Conservation (phyloP, 2,113 vertebrate species). For the Nanorana parkeri region DNA sequence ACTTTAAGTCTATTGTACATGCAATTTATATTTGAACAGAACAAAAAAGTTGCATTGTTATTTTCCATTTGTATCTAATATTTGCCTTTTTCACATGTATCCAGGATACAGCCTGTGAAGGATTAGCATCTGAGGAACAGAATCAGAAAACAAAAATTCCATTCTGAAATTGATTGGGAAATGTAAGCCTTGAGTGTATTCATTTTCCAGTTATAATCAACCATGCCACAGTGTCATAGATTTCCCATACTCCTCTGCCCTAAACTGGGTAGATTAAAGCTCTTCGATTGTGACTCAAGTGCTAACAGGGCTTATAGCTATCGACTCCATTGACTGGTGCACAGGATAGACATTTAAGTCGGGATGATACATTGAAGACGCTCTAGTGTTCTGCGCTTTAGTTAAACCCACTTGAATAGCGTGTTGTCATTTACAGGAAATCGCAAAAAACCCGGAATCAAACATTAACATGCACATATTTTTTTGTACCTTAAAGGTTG, state of each 20-base stretch:
- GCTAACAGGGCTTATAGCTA: conserved; percentile 36
- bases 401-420: too few species aligned
- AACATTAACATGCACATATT: too few species aligned
- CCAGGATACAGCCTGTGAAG: conserved; percentile 11
- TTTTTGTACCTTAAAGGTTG: too few species aligned
- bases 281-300: conserved; percentile 35
- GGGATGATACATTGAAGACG: conserved; percentile 10
- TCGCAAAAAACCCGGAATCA: too few species aligned
- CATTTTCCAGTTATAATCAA: conserved; percentile 38
- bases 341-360: conserved; percentile 17
- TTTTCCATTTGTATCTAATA: too few species aligned
- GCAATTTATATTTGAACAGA: too few species aligned
- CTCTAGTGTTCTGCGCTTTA: neutral
- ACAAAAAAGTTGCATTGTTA: too few species aligned
- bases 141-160: conserved; percentile 34
- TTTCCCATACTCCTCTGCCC: conserved; percentile 37
- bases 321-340: conserved; percentile 21
- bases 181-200: conserved; percentile 42
- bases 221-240: conserved; percentile 11
- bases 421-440: too few species aligned
- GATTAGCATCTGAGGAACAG: conserved; percentile 14
- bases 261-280: conserved; percentile 39
- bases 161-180: conserved; percentile 36
- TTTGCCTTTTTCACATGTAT: neutral
- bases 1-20: too few species aligned